Evolutionary conservation across 2,888 invertebrate species (phyloP), one percentile per base, ranked within the genome.

Genomic region (Phyllotreta striolata): DNA sequence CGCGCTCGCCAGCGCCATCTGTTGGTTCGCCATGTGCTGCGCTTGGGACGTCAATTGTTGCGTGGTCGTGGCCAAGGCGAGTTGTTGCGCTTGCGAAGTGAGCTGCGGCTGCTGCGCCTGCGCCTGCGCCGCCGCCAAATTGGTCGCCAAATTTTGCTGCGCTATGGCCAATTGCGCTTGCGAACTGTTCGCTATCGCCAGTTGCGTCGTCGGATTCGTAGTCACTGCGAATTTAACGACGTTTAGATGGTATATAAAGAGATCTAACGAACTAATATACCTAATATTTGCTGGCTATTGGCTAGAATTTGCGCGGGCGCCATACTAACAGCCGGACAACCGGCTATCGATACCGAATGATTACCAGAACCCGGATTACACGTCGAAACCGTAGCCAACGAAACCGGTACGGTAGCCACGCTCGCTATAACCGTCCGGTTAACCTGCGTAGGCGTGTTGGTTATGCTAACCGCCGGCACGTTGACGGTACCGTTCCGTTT

Each of bases 361-460:
- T 81, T 83, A 40, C 83, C 82, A 37, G 81, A 78, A 1, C 81
- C 81, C 4, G 80, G 80, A 69, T 79, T 81, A 40, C 81, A 79
- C 9, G 82, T 82, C n/a, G 86, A 83, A 7, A 87, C 86, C 0
- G 87, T 85, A 9, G 87, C 86, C 70, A 87, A 83, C 66, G 86
- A 86, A 44, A 87, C 86, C 3, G 87, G 87, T 49, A 87, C 86
- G 12, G 86, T 86, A 6, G 86, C 86, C 24, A 86, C 86, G 70
- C 85, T 85, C 2, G 86, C 85, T 2, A 86, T 85, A 2, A 86
- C 86, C 6, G 86, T 87, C 64, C 87, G 80, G 55, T 86, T 81
- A 24, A 82, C 79, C 70, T 78, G 77, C 6, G 82, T 83, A 65
- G 80, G 83, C 40, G 82, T 82, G 70, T 84, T 84, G 5, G 87